Base-by-base conservation (phyloP, 1,140 invertebrate species). In the Steinernema feltiae region DNA sequence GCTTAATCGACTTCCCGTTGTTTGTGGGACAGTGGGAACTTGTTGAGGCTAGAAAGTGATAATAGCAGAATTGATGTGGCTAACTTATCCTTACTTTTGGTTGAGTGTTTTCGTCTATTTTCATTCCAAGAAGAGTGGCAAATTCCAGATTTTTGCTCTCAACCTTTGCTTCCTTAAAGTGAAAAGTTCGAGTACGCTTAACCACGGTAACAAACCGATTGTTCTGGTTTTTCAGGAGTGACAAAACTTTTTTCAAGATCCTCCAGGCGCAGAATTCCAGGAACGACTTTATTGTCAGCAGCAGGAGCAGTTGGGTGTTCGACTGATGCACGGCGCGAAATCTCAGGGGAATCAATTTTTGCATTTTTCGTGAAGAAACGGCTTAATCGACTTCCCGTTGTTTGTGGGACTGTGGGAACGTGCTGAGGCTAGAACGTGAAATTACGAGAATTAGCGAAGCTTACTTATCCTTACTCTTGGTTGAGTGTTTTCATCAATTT, bases 91-190 rank as follows among this genome's bases (percentile, higher is more conserved):
- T 69, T 12, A 70, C 32, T n/a, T 17, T 21, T 29, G 32, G 48
- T 0, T 69, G 29, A 12, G 70, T 75, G 30, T 69, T 70, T 3
- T 75, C 71, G 29, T 79, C 76, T 21, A 79, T 46, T n/a, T n/a
- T n/a, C 15, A 80, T 71, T 21, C 78, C 78, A 18, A 79, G 72
- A 70, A 79, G 78, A 72, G 78, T 76, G 18, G 78, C 78, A n/a
- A 79, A 71, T 41, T 79, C 78, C 2, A 71, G 53, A 35, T 79
- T 76, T 0, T 32, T 78, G 15, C 41, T 46, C n/a, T n/a, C n/a
- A n/a, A n/a, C n/a, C n/a, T n/a, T n/a, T n/a, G n/a, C n/a, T n/a
- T n/a, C n/a, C n/a, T n/a, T n/a, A n/a, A n/a, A n/a, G n/a, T n/a
- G n/a, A n/a, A n/a, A n/a, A n/a, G n/a, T n/a, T n/a, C n/a, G n/a